Percentiles rank a stretch among this genome's conserved stretches.
Evolutionary conservation across 2,888 invertebrate species (phyloP).

Genomic region (Volucella inanis): DNA sequence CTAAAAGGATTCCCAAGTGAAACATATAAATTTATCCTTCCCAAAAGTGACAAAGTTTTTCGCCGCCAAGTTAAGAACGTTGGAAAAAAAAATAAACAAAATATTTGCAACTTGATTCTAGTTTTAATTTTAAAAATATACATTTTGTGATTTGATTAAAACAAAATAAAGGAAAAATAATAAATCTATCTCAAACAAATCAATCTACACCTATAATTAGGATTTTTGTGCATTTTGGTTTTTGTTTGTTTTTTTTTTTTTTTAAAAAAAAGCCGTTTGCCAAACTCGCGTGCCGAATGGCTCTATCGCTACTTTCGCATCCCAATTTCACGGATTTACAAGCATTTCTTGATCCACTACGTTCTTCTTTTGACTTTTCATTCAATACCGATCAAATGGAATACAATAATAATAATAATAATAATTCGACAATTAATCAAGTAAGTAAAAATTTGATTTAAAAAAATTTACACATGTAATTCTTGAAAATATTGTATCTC

Average conservation of each 20-base stretch:
- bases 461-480: background rate
- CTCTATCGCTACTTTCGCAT: slow-evolving; percentile 82
- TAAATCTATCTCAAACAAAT: background rate
- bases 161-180: background rate
- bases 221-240: slow-evolving; percentile 2
- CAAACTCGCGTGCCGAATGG: slow-evolving; percentile 80
- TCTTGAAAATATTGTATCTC: background rate
- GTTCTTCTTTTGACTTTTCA: slow-evolving; percentile 77
- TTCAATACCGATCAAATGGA: slow-evolving; percentile 81
- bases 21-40: slow-evolving; percentile 68
- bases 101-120: slow-evolving; percentile 16
- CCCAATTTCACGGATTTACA: slow-evolving; percentile 81
- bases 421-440: slow-evolving; percentile 64
- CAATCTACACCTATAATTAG: no score
- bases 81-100: slow-evolving; percentile 9
- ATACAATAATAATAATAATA: slow-evolving; percentile 78
- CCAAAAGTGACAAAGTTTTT: slow-evolving; percentile 42
- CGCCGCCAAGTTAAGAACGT: slow-evolving; percentile 42
- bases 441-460: slow-evolving; percentile 55
- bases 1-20: slow-evolving; percentile 33
- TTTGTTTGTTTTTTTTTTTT: slow-evolving; percentile 17
- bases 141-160: slow-evolving; percentile 35
- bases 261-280: background rate
- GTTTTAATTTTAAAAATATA: background rate
- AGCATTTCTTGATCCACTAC: slow-evolving; percentile 81